Conservation (phyloP, 2,888 invertebrate genomes). For the Rhynchonema sp. region DNA sequence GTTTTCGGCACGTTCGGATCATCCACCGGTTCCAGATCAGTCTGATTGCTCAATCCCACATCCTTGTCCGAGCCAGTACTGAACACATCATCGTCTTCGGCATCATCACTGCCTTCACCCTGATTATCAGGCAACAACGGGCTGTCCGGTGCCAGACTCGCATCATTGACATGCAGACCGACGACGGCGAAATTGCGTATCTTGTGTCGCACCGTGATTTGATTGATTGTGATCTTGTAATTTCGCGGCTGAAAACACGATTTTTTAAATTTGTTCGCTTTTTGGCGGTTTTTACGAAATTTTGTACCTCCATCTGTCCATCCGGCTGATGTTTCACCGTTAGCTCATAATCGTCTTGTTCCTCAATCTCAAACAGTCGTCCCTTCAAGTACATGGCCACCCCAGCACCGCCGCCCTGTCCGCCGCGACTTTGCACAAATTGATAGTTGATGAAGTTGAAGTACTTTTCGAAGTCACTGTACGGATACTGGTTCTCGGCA, state of each 20-base stretch:
- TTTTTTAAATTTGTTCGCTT: no score
- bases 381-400: background rate
- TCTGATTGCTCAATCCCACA: no score
- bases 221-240: background rate
- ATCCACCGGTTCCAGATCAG: no score
- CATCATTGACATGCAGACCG: background rate
- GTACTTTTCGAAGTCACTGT: background rate
- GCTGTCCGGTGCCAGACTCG: no score
- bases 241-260: no score
- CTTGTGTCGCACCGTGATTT: background rate
- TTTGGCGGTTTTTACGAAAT: no score
- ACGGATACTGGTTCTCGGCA: background rate
- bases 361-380: background rate
- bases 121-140: no score
- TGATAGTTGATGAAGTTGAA: background rate
- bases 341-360: background rate
- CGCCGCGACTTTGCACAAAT: background rate
- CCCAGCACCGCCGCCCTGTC: background rate
- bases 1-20: no score
- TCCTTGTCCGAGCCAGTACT: no score
- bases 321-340: background rate
- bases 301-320: no score
- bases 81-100: no score
- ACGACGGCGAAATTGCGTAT: background rate
- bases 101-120: no score